Evolutionary conservation across 2,113 vertebrate species (phyloP), one percentile per base, ranked within the genome.

Genomic region (Anarhynchus alexandrinus): DNA sequence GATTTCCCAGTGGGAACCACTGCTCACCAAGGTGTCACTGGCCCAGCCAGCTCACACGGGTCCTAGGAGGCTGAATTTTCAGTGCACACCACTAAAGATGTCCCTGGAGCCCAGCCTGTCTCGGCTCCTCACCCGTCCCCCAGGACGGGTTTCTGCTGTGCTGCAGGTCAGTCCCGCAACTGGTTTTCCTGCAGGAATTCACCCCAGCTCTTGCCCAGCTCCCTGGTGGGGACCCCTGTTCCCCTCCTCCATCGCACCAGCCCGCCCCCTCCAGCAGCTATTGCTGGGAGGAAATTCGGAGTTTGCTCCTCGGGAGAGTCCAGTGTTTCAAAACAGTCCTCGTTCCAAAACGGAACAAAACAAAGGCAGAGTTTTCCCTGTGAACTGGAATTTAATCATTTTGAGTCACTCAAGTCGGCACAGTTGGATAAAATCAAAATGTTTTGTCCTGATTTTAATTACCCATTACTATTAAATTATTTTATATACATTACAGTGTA

Each of bases 381-480:
- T 91, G 67, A 95, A 88, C 74, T 90, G 85, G 76, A 88, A 78
- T 92, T 89, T 82, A 96, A 93, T 95, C 79, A 82, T 96, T 96
- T 93, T 86, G 82, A 96, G 90, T 83, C 90, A 85, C 82, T 94
- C 89, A 94, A 59, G 78, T 55, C 36, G 0, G 74, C 88, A 76
- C 92, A 96, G 94, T 96, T 90, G 94, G 93, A 95, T 95, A 78
- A 95, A 96, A 96, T 95, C 45, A 94, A 93, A 97, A 92, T 90
- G 76, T 95, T 97, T 96, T 93, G 92, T 96, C 90, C 96, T 96
- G 96, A 97, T 96, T 97, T 96, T 97, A 95, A 96, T 97, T 97
- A 97, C 82, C 92, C 93, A 93, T 96, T 97, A 90, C 93, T 95
- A 96, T 95, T 97, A 95, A 96, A 94, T 96, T 96, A 96, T 94